These are phyloP conservation scores for Pluvialis apricaria DNA, from an alignment of 2,113 vertebrate genomes.

Conservation along the genomic window DNA sequence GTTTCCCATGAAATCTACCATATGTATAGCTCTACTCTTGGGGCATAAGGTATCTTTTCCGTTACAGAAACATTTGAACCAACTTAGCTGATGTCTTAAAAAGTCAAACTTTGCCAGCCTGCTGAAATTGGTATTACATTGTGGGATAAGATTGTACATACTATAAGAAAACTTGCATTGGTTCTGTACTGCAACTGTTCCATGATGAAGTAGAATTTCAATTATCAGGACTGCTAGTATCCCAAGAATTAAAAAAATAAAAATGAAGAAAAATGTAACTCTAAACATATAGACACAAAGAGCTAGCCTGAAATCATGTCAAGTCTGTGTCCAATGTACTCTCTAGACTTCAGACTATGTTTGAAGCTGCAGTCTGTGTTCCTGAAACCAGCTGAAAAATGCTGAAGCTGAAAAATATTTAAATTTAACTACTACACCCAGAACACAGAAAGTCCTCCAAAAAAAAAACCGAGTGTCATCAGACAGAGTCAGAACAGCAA, in stretches of 20 bases:
- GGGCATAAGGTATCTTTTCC: not conserved
- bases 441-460: not conserved
- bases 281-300: not conserved
- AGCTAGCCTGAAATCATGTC: not conserved
- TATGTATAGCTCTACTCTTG: not conserved
- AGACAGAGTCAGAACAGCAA: not conserved
- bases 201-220: not conserved
- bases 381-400: not conserved
- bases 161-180: not conserved
- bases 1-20: not conserved
- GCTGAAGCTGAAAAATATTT: not conserved
- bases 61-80: not conserved
- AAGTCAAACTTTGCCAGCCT: not conserved
- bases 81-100: not conserved
- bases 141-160: not conserved
- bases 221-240: not conserved
- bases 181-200: not conserved
- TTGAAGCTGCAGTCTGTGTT: not conserved
- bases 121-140: not conserved
- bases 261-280: not conserved
- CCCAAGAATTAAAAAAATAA: not conserved
- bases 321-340: not conserved
- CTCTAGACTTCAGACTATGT: not conserved
- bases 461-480: not conserved
- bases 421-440: not conserved